These are phyloP conservation scores for Saguinus imperator DNA, from an alignment of 2,113 vertebrate species.

Conservation along the genomic window DNA sequence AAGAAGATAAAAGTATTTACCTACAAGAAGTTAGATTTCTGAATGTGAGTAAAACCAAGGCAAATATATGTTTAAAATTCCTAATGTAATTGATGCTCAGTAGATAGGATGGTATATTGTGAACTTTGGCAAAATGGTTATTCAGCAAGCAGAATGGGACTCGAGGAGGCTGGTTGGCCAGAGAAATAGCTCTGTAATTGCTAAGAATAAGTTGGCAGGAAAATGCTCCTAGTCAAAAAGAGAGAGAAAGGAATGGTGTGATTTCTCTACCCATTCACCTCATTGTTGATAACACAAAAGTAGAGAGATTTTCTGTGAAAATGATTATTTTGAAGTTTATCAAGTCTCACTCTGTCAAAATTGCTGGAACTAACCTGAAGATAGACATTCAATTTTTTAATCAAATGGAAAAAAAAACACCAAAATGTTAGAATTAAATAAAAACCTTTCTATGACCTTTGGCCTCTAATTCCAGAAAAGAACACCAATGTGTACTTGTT, in stretches of 20 bases:
- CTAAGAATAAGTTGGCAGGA: neutral
- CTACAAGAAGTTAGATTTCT: constrained; percentile 35
- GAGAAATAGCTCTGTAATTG: neutral
- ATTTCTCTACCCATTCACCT: neutral
- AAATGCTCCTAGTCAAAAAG: neutral
- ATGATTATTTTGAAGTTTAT: neutral
- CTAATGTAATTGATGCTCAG: neutral
- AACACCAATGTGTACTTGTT: neutral
- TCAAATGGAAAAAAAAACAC: constrained; percentile 18
- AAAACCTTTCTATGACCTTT: neutral
- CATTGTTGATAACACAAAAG: neutral
- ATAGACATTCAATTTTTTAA: neutral
- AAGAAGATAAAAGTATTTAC: neutral
- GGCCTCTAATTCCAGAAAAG: neutral
- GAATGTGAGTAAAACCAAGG: constrained; percentile 36
- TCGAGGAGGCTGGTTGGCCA: neutral
- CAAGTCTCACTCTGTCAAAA: neutral
- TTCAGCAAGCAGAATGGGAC: neutral
- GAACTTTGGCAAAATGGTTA: neutral
- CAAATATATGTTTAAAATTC: constrained; percentile 36
- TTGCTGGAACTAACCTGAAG: neutral
- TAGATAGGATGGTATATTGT: neutral
- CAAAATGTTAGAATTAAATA: neutral
- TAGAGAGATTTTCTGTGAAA: neutral
- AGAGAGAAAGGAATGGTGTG: neutral